Evolutionary conservation across 2,888 invertebrate genomes (phyloP), one percentile per base, ranked within the genome.

Genomic region (Mesopsocus fuscifrons): DNA sequence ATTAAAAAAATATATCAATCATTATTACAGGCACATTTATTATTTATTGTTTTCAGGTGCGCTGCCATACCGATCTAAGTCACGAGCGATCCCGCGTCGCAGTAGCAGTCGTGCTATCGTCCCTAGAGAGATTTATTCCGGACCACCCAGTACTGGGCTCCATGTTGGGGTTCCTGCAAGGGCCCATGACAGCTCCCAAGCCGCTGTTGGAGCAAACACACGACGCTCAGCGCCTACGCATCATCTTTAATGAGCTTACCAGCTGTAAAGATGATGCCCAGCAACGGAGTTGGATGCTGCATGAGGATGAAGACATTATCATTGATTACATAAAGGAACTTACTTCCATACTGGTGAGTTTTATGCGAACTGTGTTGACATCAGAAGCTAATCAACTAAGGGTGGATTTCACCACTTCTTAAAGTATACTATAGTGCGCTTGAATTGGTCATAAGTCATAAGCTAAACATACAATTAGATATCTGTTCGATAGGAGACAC

Each of bases 231-330:
- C 69, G 83, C 18, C 69, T 94, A 59, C 77, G 80, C 59, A 74
- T 80, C 35, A 80, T 92, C 26, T 77, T 92, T 50, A 74, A 75
- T 49, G 79, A 89, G 48, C 62, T 94, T 49, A 82, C 83, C 2
- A 80, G 78, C 47, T 88, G 89, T 49, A 91, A 91, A 51, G 88
- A 92, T 56, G 94, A 94, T 58, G 84, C 89, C 0, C 92, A 95
- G 56, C 94, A 95, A 56, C 68, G 94, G 45, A 89, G 87, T 51
- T 94, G 94, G 94, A 85, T 88, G 59, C 65, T 94, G 22, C 85
- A 92, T 57, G 92, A 94, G 57, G 94, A 94, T 59, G 91, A 92
- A 50, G 73, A 74, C 46, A 79, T 83, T 51, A 92, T 94, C 55
- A 75, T 77, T 46, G 81, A 84, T 47, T 83, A 88, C 59, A 68